Base-by-base conservation (phyloP, 2,113 vertebrate species). In the Camelus bactrianus region DNA sequence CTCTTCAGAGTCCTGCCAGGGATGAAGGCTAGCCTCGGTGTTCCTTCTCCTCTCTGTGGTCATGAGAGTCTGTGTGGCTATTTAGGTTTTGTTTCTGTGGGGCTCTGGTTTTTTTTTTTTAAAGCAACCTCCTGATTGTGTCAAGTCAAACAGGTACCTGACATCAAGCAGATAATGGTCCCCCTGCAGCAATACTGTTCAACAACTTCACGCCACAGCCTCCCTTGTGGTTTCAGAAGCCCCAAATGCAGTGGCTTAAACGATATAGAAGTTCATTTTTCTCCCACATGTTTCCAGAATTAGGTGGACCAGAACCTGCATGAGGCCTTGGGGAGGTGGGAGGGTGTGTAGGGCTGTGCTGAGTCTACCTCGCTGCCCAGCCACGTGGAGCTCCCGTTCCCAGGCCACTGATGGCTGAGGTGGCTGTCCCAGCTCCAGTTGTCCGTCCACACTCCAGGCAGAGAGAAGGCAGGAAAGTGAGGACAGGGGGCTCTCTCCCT, bases 341-440 rank as follows among this genome's bases (percentile, higher is more conserved):
- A 42, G 46, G 28, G 72, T 42, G 5, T 5, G 38, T 7, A 17
- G n/a, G 24, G 22, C 19, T 24, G 0, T 1, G 22, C 30, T 70
- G 17, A 7, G 13, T 81, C 35, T 30, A 1, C 30, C 32, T 77
- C 11, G 8, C 35, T 54, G 48, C 38, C 67, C 20, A 22, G 48
- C 48, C 13, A 0, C 0, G 0, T 3, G 12, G 8, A 20, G 9
- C 62, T 38, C 14, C 38, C 0, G 0, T 14, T 46, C 28, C 54
- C 16, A 4, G 50, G 86, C n/a, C 4, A 3, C 42, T 52, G 11
- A 0, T 9, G 52, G 20, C 76, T 38, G 20, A 42, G 58, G 9
- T 1, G 50, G 67, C 50, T 75, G 50, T 19, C 38, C 52, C 11
- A 1, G 38, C 28, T 42, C 24, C 1, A 5, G 35, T 56, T 30